Base-by-base conservation (phyloP, 2,888 invertebrate species). In the Sesia bembeciformis region DNA sequence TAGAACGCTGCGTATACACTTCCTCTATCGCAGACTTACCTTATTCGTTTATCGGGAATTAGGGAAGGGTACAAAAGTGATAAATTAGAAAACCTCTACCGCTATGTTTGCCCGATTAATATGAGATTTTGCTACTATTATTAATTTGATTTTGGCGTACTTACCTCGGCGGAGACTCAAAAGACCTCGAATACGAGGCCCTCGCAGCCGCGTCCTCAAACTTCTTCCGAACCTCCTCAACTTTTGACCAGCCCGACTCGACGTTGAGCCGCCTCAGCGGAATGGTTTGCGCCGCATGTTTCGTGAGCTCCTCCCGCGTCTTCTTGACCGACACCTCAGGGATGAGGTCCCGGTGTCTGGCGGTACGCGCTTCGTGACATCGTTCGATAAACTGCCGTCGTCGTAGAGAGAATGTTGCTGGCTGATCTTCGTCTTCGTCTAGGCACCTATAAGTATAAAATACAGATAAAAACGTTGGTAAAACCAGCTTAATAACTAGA, bases 231-330 rank as follows among this genome's bases (percentile, higher is more conserved):
- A 89, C 88, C 66, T 89, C 87, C 65, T 89, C 87, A 63, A 88
- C 88, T 65, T 88, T 89, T 49, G 88, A 87, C 88, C 88, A 89
- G 66, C 87, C 82, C 53, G 84, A 83, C 72, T 88, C 88, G 59
- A 87, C 83, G 78, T 83, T 84, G 62, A 86, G 84, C 73, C 87
- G 82, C 68, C 88, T 81, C 67, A 81, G 72, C 66, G 77, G 74
- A 60, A 73, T 65, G 63, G 70, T 76, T 72, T 81, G 85, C 64
- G 79, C 68, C 84, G 85, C 88, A 84, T 87, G 78, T 77, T 81
- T 84, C 41, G 84, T 70, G 50, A 88, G 65, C 75, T 87, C 86
- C 64, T 87, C 88, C 54, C 87, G 64, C 50, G 50, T 50, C 50
- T 59, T 59, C 58, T 81, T 81, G 53, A 86, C 87, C 8, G 87